Percentiles rank a stretch among this genome's conserved stretches.
These are phyloP conservation scores for Isichthys henryi DNA, from an alignment of 2,113 vertebrate species.

Conservation along the genomic window DNA sequence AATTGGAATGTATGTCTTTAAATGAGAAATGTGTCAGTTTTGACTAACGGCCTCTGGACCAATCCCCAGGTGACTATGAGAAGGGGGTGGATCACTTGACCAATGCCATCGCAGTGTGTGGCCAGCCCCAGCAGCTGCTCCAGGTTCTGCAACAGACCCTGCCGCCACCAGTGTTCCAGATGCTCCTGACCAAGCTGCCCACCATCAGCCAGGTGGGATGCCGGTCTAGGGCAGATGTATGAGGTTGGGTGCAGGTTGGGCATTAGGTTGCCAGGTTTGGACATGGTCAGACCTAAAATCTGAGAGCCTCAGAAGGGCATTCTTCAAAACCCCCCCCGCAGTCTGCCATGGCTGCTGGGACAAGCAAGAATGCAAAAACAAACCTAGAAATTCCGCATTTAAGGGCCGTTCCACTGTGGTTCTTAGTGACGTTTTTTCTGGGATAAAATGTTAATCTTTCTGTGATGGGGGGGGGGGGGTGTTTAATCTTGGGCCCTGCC, in stretches of 20 bases:
- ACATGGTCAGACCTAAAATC: neutral
- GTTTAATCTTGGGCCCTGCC: neutral
- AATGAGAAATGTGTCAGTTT: neutral
- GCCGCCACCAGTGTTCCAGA: constrained; percentile 94
- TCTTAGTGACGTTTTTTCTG: constrained; percentile 12
- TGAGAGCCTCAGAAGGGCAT: neutral
- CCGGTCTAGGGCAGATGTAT: neutral
- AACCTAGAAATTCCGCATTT: constrained; percentile 13
- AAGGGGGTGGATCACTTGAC: constrained; percentile 95
- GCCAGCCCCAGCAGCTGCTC: constrained; percentile 91
- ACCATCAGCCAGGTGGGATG: constrained; percentile 80
- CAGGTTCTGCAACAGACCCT: constrained; percentile 95
- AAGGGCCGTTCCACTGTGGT: constrained; percentile 1
- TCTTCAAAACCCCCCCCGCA: constrained; percentile 20
- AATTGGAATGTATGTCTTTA: neutral
- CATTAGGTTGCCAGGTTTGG: neutral
- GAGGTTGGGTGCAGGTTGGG: neutral
- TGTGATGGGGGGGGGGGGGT: neutral
- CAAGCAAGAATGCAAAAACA: constrained; percentile 24
- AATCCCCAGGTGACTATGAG: constrained; percentile 80
- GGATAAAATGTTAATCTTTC: constrained; percentile 14
- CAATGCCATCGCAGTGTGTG: constrained; percentile 93
- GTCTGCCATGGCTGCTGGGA: neutral
- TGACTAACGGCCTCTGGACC: neutral
- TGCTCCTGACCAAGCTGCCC: constrained; percentile 95